Conservation (phyloP, 1,140 invertebrate genomes). For the Elymnias hypermnestra region DNA sequence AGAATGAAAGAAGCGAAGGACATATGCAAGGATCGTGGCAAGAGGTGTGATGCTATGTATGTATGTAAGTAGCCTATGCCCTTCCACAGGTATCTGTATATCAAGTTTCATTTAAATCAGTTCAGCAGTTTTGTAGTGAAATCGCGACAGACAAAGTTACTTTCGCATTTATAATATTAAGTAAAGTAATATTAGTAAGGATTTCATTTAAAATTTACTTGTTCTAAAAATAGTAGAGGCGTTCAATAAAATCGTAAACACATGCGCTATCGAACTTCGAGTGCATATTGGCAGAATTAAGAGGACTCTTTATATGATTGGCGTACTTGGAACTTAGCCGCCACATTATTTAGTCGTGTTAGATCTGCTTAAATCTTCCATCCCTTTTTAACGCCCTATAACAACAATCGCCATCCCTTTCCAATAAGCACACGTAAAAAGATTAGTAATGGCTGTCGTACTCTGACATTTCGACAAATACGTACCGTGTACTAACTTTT, state of each 20-base stretch:
- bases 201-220: too few species aligned
- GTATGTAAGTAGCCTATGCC: too few species aligned
- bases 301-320: constrained; percentile 10
- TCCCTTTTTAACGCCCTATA: constrained; percentile 22
- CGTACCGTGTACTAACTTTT: constrained; percentile 36
- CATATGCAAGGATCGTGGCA: too few species aligned
- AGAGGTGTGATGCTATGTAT: too few species aligned
- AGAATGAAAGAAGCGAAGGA: too few species aligned
- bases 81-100: too few species aligned
- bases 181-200: too few species aligned
- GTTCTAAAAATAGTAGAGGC: constrained; percentile 61
- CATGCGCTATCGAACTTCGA: constrained; percentile 52
- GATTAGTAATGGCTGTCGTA: constrained; percentile 48
- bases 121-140: too few species aligned
- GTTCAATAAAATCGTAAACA: constrained; percentile 67
- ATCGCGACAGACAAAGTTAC: too few species aligned
- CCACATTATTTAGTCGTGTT: constrained; percentile 32
- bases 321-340: not conserved
- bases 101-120: too few species aligned
- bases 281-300: constrained; percentile 28
- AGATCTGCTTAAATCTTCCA: constrained; percentile 14
- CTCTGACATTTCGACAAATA: constrained; percentile 57
- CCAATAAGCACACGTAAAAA: constrained; percentile 22
- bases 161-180: too few species aligned
- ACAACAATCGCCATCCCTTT: constrained; percentile 29